Evolutionary conservation across 64 coral and sea anemone species (phyloP).

Genomic region (Catalaphyllia jardinei): DNA sequence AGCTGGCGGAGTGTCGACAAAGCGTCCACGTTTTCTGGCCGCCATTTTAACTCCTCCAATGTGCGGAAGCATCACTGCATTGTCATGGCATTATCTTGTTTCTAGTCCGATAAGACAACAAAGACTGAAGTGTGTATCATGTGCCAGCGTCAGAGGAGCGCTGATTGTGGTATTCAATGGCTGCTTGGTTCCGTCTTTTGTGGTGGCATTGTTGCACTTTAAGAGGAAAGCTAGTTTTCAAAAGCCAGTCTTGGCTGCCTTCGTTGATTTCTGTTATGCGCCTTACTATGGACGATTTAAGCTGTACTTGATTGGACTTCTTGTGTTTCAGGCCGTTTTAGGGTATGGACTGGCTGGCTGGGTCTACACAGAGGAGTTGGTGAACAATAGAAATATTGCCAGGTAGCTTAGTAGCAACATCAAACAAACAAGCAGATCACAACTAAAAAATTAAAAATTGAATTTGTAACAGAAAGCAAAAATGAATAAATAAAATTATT

Average conservation of each 20-base stretch:
- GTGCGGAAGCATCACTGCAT: conserved; percentile 53
- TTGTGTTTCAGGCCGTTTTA: conserved; percentile 55
- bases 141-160: conserved; percentile 72
- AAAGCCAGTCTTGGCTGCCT: not conserved
- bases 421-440: no score
- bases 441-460: no score
- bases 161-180: conserved; percentile 51
- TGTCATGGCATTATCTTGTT: conserved; percentile 61
- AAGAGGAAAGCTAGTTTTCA: conserved; percentile 27
- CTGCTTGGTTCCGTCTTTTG: conserved; percentile 65
- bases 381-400: not conserved
- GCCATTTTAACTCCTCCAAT: conserved; percentile 56
- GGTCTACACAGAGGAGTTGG: conserved; percentile 35
- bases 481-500: no score
- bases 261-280: conserved; percentile 55
- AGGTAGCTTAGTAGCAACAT: no score
- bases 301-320: conserved; percentile 52
- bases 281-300: conserved; percentile 61
- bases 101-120: conserved; percentile 51
- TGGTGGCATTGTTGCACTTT: conserved; percentile 47
- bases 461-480: no score
- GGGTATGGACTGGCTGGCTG: conserved; percentile 73
- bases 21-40: not conserved
- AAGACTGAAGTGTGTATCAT: conserved; percentile 57
- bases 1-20: not conserved